Evolutionary conservation across 1,140 invertebrate genomes (phyloP).

Genomic region (Anagrus nilaparvatae): DNA sequence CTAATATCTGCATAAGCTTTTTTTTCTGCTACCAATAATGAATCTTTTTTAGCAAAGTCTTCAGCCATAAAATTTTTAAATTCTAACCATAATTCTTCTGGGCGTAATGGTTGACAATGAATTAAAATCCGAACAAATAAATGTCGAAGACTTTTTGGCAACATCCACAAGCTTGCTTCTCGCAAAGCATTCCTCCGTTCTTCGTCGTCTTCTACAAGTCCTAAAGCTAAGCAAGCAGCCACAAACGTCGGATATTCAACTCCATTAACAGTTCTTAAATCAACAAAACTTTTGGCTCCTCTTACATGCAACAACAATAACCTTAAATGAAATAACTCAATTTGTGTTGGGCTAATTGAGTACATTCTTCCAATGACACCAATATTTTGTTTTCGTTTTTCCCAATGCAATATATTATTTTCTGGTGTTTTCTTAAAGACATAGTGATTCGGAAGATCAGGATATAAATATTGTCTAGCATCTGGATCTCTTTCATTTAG

Average conservation of each 20-base stretch:
- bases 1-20: neutral
- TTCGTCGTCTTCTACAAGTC: slow-evolving; percentile 11
- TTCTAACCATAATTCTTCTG: slow-evolving; percentile 1
- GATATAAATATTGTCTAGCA: slow-evolving; percentile 5
- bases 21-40: neutral
- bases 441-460: slow-evolving; percentile 2
- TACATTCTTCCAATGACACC: slow-evolving; percentile 4
- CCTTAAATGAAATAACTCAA: slow-evolving; percentile 26
- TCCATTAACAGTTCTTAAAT: slow-evolving; percentile 5
- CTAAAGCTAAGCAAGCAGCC: slow-evolving; percentile 21
- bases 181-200: slow-evolving; percentile 1
- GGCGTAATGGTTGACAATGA: slow-evolving; percentile 1
- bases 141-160: neutral
- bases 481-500: neutral
- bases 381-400: slow-evolving; percentile 1
- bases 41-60: neutral
- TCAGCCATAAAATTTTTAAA: neutral
- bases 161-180: slow-evolving; percentile 4
- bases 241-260: slow-evolving; percentile 19
- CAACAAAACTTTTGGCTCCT: slow-evolving; percentile 6
- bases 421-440: neutral
- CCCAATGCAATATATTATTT: neutral
- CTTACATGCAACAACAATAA: slow-evolving; percentile 22
- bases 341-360: slow-evolving; percentile 3
- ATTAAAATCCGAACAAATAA: slow-evolving; percentile 6